phyloP scores from a whole-genome alignment of 92 coral and sea anemone species.

The Porites lobata region DNA sequence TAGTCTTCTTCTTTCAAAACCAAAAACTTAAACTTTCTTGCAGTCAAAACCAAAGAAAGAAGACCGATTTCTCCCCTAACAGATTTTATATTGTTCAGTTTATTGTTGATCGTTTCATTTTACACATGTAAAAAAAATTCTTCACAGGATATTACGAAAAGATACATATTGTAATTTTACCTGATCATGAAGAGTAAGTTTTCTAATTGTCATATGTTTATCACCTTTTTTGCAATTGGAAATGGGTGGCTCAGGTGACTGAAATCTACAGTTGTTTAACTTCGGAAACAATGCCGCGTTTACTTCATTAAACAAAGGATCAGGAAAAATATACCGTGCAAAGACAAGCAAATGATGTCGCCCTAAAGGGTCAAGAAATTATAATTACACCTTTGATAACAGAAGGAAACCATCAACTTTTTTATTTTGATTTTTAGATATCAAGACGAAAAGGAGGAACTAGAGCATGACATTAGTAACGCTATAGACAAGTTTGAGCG shows the following conservation, averaged over 20 bases:
- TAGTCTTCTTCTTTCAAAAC: no score
- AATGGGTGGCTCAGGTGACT: constrained; percentile 4
- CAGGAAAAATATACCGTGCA: no score
- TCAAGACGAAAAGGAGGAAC: constrained; percentile 10
- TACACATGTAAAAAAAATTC: no score
- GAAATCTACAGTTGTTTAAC: constrained; percentile 6
- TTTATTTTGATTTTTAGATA: background rate
- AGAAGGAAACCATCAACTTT: background rate
- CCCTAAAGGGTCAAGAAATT: background rate
- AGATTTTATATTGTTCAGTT: no score
- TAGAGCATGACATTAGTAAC: constrained; percentile 11
- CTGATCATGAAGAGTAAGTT: no score
- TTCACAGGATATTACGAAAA: no score
- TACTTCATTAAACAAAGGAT: no score
- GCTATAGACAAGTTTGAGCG: constrained; percentile 27
- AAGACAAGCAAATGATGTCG: background rate
- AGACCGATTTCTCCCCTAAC: no score
- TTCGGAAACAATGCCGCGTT: background rate
- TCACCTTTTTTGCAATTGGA: background rate
- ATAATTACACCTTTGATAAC: background rate
- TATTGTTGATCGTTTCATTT: no score
- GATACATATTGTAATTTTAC: no score
- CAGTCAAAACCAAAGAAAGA: no score
- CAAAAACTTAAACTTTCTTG: no score
- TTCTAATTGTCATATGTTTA: constrained; percentile 3